Evolutionary conservation across 2,113 vertebrate species (phyloP), one percentile per base, ranked within the genome.

Genomic region (Cyanoliseus patagonus): DNA sequence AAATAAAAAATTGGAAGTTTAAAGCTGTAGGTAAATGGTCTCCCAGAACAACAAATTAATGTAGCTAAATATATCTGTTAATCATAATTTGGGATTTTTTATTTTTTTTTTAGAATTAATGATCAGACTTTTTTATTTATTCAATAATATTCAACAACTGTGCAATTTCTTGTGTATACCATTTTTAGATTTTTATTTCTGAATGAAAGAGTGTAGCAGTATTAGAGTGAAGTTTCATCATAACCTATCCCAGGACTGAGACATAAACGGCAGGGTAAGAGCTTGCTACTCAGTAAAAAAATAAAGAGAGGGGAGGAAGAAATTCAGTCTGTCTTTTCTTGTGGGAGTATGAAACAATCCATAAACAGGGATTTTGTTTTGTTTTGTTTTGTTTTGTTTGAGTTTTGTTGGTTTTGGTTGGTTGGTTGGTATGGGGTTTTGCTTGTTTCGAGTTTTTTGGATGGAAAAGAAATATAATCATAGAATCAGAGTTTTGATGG

Each of bases 11-110:
- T 57, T 91, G 52, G 11, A 47, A 66, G 17, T 82, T 78, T 88
- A 44, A 95, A 83, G 41, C 30, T 89, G 18, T 51, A 73, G 72
- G 85, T 33, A 94, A 86, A 96, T 68, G 17, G 8, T 14, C 4
- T 73, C 11, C 46, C 42, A 94, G 73, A 90, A 62, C 8, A 83
- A 23, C 9, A 94, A 81, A 96, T 77, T 66, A 94, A 84, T 64
- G 61, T 15, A 89, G 47, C 88, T 69, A 77, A 89, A 90, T 67
- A n/a, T 73, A 62, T 67, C 92, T 75, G 30, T 72, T 90, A 72
- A 13, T 42, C 18, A 90, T 90, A 70, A 78, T 91, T 89, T 55
- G 31, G 9, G 24, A 39, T 19, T 69, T 46, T 55, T 53, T 47
- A 11, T 35, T 59, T 75, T 70, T 95, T 95, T 88, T 88, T 95